Evolutionary conservation across 2,113 vertebrate species (phyloP).

Genomic region (Leptobrachium ailaonicum): DNA sequence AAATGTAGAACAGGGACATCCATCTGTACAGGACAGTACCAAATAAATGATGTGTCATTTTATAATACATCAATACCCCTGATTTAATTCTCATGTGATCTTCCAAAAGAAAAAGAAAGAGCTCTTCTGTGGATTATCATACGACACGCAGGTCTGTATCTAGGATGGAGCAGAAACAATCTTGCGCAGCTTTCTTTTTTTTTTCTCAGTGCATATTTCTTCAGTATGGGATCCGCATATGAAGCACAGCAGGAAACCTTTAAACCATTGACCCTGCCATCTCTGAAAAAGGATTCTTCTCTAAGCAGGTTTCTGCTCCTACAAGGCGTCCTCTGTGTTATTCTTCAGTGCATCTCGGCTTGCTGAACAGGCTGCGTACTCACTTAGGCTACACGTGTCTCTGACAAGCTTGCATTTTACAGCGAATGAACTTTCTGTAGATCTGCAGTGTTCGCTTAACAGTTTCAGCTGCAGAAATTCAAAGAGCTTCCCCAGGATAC

Average conservation of each 20-base stretch:
- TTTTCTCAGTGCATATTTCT: slow-evolving; percentile 38
- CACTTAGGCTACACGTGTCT: neutral
- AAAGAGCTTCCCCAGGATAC: too few relatives aligned
- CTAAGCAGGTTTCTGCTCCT: slow-evolving; percentile 25
- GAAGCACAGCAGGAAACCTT: slow-evolving; percentile 41
- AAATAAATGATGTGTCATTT: too few relatives aligned
- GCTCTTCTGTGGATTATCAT: slow-evolving; percentile 21
- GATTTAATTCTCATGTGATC: too few relatives aligned
- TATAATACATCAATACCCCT: too few relatives aligned
- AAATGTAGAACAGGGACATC: too few relatives aligned
- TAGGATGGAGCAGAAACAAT: neutral
- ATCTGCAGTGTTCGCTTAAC: too few relatives aligned
- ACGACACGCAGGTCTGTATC: slow-evolving; percentile 15
- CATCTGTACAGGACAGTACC: too few relatives aligned
- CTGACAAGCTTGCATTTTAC: neutral
- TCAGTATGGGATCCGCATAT: slow-evolving; percentile 17
- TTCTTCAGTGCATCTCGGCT: slow-evolving; percentile 2
- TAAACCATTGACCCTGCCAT: slow-evolving; percentile 30
- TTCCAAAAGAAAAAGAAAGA: neutral
- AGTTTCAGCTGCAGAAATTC: too few relatives aligned
- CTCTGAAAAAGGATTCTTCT: slow-evolving; percentile 22
- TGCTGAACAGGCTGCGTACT: slow-evolving; percentile 12
- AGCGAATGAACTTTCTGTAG: neutral
- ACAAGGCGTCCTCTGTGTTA: slow-evolving; percentile 30
- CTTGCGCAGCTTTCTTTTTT: slow-evolving; percentile 9